A percentile compares a stretch with the other conserved stretches of the same genome.
Evolutionary conservation across 1,140 invertebrate species (phyloP).

Genomic region (Pachyrhynchus sulphureomaculatus): DNA sequence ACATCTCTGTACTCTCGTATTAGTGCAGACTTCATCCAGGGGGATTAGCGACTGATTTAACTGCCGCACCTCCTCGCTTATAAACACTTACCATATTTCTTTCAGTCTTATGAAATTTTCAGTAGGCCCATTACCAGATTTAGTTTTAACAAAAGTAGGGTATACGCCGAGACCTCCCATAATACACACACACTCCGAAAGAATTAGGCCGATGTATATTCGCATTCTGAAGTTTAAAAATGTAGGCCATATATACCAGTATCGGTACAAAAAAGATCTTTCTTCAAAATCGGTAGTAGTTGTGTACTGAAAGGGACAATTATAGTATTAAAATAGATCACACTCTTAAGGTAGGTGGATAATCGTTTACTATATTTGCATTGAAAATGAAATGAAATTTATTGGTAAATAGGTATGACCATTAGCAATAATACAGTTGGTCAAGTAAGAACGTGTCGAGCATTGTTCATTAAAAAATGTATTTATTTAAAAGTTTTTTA

Average conservation of each 20-base stretch:
- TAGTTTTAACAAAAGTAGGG: conserved; percentile 68
- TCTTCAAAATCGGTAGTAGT: conserved; percentile 67
- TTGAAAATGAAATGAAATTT: no score
- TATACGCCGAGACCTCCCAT: conserved; percentile 89
- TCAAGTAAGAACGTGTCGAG: no score
- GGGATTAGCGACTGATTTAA: no score
- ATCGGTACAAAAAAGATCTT: conserved; percentile 69
- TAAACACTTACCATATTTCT: conserved; percentile 50
- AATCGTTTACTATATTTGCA: no score
- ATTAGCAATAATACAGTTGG: no score
- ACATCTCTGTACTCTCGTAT: no score
- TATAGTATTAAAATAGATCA: no score
- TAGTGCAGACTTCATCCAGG: no score
- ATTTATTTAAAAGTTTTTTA: no score
- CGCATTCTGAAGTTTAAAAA: conserved; percentile 88
- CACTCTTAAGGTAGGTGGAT: no score
- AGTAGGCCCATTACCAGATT: conserved; percentile 80
- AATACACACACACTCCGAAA: conserved; percentile 91
- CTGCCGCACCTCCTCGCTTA: neutral
- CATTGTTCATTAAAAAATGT: no score
- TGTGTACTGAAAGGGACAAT: conserved; percentile 67
- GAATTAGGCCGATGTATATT: conserved; percentile 84
- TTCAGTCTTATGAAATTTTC: conserved; percentile 59
- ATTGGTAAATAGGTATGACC: no score
- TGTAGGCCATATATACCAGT: conserved; percentile 82